These are phyloP conservation scores for Triops longicaudatus DNA, from an alignment of 1,140 invertebrate genomes.

Conservation along the genomic window DNA sequence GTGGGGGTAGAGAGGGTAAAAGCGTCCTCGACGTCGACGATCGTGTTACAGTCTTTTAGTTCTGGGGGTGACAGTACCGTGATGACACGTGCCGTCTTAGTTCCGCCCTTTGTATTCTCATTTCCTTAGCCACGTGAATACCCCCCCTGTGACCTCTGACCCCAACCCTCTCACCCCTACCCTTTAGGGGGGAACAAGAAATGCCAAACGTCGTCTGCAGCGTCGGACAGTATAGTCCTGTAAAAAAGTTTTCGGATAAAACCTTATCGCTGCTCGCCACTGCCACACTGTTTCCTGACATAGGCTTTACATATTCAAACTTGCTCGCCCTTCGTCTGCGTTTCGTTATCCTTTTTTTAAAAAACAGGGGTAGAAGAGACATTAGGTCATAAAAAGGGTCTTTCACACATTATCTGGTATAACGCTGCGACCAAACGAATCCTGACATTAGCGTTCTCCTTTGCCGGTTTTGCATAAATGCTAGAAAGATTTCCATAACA, in stretches of 20 bases:
- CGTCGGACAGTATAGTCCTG: not conserved
- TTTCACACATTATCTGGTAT: slow-evolving; percentile 1
- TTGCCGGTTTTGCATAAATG: not conserved
- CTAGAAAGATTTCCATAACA: not conserved
- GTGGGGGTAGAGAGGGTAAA: not conserved
- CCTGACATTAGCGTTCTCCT: not conserved
- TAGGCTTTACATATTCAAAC: slow-evolving; percentile 6
- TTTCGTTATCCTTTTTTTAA: not conserved
- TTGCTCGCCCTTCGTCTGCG: not conserved
- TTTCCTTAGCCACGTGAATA: not conserved
- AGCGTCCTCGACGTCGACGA: not conserved
- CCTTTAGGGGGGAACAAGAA: not conserved
- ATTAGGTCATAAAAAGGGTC: not conserved
- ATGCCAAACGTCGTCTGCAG: not conserved
- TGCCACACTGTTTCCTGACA: not conserved
- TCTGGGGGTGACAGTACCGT: not conserved
- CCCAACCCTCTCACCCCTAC: not conserved
- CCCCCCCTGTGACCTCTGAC: not conserved
- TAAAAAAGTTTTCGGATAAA: not conserved
- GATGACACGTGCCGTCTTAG: slow-evolving; percentile 3
- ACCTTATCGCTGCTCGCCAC: not conserved
- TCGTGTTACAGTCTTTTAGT: slow-evolving; percentile 10
- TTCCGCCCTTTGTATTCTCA: slow-evolving; percentile 10
- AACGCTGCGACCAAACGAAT: not conserved
- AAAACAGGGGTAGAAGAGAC: not conserved